These are phyloP conservation scores for Tuta absoluta DNA, from an alignment of 2,888 invertebrate species.

Conservation along the genomic window DNA sequence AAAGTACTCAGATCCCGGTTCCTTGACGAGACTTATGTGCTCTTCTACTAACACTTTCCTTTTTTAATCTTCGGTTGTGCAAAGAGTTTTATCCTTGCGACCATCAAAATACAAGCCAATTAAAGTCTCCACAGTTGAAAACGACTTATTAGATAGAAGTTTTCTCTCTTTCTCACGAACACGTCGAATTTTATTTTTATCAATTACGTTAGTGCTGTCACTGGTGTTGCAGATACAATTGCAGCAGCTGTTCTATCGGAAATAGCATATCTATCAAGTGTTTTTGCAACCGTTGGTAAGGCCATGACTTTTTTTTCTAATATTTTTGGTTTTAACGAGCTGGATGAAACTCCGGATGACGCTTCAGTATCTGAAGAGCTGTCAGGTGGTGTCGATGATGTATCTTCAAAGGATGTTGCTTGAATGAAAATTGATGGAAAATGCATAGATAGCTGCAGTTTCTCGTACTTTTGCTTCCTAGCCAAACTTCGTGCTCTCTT, in stretches of 20 bases:
- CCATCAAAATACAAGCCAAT: background rate
- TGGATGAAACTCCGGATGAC: no score
- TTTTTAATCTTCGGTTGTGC: background rate
- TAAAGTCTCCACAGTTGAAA: no score
- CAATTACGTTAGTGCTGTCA: background rate
- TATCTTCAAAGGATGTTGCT: no score
- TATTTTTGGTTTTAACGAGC: no score
- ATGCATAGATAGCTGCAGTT: no score
- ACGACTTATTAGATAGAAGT: background rate
- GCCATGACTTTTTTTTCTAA: no score
- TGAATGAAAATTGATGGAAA: no score
- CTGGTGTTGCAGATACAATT: background rate
- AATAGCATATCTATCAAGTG: background rate
- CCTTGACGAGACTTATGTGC: slow-evolving; percentile 22
- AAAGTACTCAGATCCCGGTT: slow-evolving; percentile 7
- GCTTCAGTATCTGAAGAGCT: no score
- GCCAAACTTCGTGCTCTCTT: no score
- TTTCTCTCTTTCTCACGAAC: background rate
- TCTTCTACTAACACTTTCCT: background rate
- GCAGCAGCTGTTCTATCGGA: background rate
- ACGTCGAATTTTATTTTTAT: background rate
- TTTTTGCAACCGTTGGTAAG: no score
- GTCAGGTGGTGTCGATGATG: no score
- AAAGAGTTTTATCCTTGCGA: background rate
- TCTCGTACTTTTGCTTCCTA: no score